Percentiles rank a stretch among this genome's conserved stretches.
Evolutionary conservation across 2,113 vertebrate species (phyloP).

Genomic region (Microcebus lehilahytsara): DNA sequence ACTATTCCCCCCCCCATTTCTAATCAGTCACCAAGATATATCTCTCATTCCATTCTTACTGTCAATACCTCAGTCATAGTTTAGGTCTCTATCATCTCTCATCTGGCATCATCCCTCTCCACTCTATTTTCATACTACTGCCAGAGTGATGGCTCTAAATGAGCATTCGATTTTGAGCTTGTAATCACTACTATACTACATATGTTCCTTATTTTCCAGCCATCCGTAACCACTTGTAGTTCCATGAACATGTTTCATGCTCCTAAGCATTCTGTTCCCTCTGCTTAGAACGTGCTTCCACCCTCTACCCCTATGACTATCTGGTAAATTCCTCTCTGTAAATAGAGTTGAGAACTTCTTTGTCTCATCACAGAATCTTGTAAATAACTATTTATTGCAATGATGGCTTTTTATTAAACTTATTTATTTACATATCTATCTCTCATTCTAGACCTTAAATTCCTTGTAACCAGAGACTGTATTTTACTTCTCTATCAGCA

Average conservation of each 20-base stretch:
- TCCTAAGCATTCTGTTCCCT: not conserved
- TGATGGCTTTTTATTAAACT: constrained; percentile 15
- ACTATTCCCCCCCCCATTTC: not conserved
- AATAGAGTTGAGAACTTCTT: not conserved
- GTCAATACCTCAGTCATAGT: not conserved
- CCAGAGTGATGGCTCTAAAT: not conserved
- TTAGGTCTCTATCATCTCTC: not conserved
- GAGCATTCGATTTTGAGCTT: not conserved
- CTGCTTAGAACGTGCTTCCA: not conserved
- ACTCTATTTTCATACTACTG: not conserved
- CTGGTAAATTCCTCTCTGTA: not conserved
- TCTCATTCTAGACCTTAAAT: not conserved
- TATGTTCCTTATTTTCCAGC: not conserved
- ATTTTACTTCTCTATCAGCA: not conserved
- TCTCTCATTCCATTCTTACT: not conserved
- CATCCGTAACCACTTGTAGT: not conserved
- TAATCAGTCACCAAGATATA: not conserved
- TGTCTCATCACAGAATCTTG: not conserved
- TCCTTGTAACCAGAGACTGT: not conserved
- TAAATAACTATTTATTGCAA: not conserved
- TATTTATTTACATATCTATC: not conserved
- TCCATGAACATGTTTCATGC: not conserved
- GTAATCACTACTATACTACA: not conserved
- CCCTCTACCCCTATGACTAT: not conserved
- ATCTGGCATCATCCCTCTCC: not conserved